Conservation (phyloP, 2,888 invertebrate genomes). For the Crocallis elinguaria region DNA sequence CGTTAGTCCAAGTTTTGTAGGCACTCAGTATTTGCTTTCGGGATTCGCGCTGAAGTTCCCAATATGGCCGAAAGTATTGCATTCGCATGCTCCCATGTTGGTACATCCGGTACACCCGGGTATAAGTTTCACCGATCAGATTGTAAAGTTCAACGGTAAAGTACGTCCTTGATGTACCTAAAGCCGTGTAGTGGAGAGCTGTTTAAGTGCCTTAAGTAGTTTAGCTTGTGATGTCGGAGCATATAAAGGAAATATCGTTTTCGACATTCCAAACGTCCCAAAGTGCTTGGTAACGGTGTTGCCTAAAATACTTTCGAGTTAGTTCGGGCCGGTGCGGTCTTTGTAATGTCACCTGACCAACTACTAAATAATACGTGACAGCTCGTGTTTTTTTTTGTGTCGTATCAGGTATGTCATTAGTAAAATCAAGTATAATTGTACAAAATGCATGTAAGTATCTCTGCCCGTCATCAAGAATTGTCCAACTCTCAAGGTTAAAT, state of each 20-base stretch:
- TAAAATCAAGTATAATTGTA: no score
- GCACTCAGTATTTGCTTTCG: constrained; percentile 79
- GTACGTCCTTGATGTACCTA: constrained; percentile 3
- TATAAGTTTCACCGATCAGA: constrained; percentile 71
- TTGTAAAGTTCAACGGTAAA: constrained; percentile 57
- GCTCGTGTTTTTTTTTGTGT: no score
- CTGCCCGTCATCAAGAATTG: no score
- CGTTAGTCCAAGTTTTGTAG: constrained; percentile 74
- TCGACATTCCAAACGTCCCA: constrained; percentile 2
- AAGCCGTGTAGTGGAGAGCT: constrained; percentile 34
- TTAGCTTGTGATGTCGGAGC: not conserved
- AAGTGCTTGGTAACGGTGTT: no score
- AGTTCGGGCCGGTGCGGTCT: not conserved
- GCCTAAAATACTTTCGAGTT: not conserved
- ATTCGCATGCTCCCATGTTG: constrained; percentile 67
- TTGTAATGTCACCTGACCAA: no score
- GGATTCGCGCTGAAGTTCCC: constrained; percentile 74
- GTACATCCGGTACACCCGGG: constrained; percentile 66
- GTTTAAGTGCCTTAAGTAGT: constrained; percentile 15
- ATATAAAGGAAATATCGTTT: not conserved
- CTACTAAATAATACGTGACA: no score
- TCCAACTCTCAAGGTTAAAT: no score
- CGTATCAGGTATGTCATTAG: no score
- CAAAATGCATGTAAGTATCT: no score
- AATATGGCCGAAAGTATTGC: constrained; percentile 78